Percentiles rank a stretch among this genome's conserved stretches.
phyloP scores from a whole-genome alignment of 1,140 invertebrate species.

The Caenorhabditis latens region DNA sequence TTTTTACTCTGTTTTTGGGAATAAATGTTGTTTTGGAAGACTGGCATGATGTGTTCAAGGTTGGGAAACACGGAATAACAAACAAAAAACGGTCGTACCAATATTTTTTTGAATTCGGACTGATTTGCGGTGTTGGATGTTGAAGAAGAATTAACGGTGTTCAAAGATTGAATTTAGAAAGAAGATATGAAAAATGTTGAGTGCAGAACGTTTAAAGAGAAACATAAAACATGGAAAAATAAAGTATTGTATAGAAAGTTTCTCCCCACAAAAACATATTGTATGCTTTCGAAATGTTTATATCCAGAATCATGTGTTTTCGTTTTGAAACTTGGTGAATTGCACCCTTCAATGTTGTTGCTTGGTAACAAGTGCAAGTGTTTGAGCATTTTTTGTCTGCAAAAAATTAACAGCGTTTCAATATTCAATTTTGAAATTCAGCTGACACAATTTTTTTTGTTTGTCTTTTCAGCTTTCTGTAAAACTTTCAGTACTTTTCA shows the following conservation, averaged over 20 bases:
- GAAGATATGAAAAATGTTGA: not conserved
- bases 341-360: not conserved
- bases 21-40: slow-evolving; percentile 40
- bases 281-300: too few species aligned
- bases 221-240: not conserved
- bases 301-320: too few species aligned
- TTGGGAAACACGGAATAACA: slow-evolving; percentile 28
- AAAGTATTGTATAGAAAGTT: not conserved
- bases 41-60: slow-evolving; percentile 47
- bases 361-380: not conserved
- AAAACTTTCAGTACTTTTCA: not conserved
- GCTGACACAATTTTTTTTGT: too few species aligned
- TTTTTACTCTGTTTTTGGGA: slow-evolving; percentile 4
- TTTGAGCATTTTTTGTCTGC: too few species aligned
- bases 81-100: not conserved
- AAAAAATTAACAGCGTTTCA: too few species aligned
- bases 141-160: not conserved
- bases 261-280: too few species aligned
- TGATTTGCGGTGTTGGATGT: not conserved
- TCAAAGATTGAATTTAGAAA: not conserved
- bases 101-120: not conserved
- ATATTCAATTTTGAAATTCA: too few species aligned
- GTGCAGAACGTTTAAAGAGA: not conserved
- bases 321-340: not conserved
- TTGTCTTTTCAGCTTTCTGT: too few species aligned